Percentiles rank a stretch among this genome's conserved stretches.
Conservation (phyloP, 2,888 invertebrate species). For the Geophilus truncorum region DNA sequence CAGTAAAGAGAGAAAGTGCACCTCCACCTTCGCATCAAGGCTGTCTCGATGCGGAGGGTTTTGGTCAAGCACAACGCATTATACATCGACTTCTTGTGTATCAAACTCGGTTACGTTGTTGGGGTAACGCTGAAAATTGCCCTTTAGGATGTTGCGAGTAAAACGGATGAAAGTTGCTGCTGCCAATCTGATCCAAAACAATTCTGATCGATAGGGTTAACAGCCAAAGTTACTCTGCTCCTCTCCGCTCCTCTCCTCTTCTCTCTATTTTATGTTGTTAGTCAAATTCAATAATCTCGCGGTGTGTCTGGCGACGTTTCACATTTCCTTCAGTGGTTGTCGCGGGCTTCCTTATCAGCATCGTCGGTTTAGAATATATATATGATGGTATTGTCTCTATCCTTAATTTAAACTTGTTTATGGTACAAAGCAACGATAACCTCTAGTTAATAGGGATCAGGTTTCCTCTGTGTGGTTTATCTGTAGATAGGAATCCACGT, state of each 20-base stretch:
- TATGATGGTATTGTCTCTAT: not conserved
- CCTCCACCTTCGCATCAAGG: not conserved
- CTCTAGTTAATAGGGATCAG: not conserved
- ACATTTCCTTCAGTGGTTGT: not conserved
- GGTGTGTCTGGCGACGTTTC: not conserved
- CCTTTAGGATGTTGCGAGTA: not conserved
- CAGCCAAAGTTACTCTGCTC: not conserved
- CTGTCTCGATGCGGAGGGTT: not conserved
- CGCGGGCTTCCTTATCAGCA: not conserved
- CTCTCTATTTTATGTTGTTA: not conserved
- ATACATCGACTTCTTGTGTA: not conserved
- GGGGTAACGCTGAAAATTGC: not conserved
- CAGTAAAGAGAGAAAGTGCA: not conserved
- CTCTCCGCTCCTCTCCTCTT: too few species aligned
- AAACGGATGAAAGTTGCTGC: not conserved
- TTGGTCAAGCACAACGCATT: not conserved
- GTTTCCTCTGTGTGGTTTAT: not conserved
- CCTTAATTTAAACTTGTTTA: not conserved
- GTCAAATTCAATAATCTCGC: not conserved
- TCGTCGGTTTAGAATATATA: not conserved
- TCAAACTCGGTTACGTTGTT: not conserved
- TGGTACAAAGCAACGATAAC: not conserved
- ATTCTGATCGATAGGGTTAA: not conserved
- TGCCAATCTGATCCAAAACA: not conserved
- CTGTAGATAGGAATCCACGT: not conserved